A percentile compares a stretch with the other conserved stretches of the same genome.
These are phyloP conservation scores for Dasypogon diadema DNA, from an alignment of 2,888 invertebrate genomes.

Conservation along the genomic window DNA sequence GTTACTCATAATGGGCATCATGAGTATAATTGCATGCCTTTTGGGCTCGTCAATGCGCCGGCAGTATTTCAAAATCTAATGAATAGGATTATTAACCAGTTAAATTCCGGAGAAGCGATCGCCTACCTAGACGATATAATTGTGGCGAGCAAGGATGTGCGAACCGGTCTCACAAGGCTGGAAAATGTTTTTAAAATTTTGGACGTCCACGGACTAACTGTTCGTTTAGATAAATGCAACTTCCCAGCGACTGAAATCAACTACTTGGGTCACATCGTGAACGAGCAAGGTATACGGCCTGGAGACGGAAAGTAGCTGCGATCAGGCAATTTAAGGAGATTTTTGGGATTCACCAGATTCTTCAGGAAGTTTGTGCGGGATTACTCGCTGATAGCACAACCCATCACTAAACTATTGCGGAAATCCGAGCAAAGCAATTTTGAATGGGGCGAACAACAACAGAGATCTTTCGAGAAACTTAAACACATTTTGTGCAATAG, in stretches of 20 bases:
- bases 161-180: slow-evolving; percentile 34
- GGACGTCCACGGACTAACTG: slow-evolving; percentile 51
- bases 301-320: slow-evolving; percentile 44
- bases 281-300: slow-evolving; percentile 54
- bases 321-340: background rate
- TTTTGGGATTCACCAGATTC: slow-evolving; percentile 19
- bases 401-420: slow-evolving; percentile 41
- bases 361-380: slow-evolving; percentile 31
- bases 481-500: slow-evolving; percentile 37
- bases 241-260: slow-evolving; percentile 55
- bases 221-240: slow-evolving; percentile 55
- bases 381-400: slow-evolving; percentile 30
- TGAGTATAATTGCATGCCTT: slow-evolving; percentile 45
- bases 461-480: slow-evolving; percentile 44
- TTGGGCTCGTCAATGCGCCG: slow-evolving; percentile 34
- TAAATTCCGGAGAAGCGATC: background rate
- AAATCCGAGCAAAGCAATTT: slow-evolving; percentile 48
- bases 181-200: slow-evolving; percentile 53
- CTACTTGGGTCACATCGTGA: slow-evolving; percentile 54
- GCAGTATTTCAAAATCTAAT: slow-evolving; percentile 32
- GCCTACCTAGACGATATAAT: slow-evolving; percentile 56
- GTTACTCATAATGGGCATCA: too few relatives aligned
- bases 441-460: slow-evolving; percentile 43
- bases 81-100: background rate
- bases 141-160: slow-evolving; percentile 55